Conservation (phyloP, 2,797 vertebrate genomes). For the Diplodus puntazzo region DNA sequence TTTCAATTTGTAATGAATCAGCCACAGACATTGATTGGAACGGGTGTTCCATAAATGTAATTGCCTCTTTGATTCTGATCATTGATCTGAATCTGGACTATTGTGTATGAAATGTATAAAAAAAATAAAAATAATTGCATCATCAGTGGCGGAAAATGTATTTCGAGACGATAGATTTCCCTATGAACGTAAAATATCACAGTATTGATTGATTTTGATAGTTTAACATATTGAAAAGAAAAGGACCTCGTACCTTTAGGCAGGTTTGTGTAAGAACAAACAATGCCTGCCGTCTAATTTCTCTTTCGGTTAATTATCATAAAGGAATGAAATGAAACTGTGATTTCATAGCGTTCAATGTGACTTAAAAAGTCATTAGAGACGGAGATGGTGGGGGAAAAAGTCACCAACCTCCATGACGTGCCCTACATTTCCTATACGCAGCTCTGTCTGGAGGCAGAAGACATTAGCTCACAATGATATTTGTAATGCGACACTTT, state of each 20-base stretch:
- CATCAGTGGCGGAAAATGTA: conserved; percentile 44
- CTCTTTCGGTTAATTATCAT: conserved; percentile 46
- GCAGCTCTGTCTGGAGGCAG: conserved; percentile 55
- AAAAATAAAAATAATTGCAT: background rate
- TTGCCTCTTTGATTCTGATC: conserved; percentile 77
- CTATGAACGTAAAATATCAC: conserved; percentile 42
- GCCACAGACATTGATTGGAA: conserved; percentile 73
- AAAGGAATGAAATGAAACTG: conserved; percentile 35
- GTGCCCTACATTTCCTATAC: conserved; percentile 66
- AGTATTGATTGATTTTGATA: conserved; percentile 46
- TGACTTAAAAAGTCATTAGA: conserved; percentile 69
- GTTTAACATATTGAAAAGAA: conserved; percentile 27
- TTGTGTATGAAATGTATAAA: conserved; percentile 49
- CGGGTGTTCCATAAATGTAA: conserved; percentile 72
- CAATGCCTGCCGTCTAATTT: conserved; percentile 27
- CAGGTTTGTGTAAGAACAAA: conserved; percentile 2
- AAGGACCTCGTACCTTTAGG: conserved; percentile 4
- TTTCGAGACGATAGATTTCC: conserved; percentile 63
- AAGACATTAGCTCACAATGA: conserved; percentile 66
- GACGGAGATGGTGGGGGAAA: background rate
- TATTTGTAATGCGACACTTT: conserved; percentile 69
- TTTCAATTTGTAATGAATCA: conserved; percentile 75
- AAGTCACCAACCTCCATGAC: conserved; percentile 47
- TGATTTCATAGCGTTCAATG: conserved; percentile 61
- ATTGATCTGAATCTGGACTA: conserved; percentile 74